Conservation (phyloP, 1,140 invertebrate genomes). For the Heliconius melpomene region DNA sequence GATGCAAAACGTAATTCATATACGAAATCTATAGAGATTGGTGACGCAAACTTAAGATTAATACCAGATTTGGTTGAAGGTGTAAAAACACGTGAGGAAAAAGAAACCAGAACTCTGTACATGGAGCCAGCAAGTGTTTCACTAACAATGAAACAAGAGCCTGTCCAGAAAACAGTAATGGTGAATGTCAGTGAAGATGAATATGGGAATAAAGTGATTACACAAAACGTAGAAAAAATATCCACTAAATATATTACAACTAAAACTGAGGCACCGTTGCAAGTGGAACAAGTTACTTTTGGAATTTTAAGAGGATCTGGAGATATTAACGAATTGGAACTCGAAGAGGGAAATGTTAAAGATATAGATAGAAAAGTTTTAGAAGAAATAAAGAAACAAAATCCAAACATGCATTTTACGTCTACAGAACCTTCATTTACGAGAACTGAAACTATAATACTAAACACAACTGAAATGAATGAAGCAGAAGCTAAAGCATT, state of each 20-base stretch:
- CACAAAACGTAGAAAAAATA: conserved; percentile 77
- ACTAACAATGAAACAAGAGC: conserved; percentile 75
- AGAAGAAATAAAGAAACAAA: conserved; percentile 74
- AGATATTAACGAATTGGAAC: conserved; percentile 61
- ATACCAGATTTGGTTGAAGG: conserved; percentile 76
- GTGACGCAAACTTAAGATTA: conserved; percentile 63
- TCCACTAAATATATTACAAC: conserved; percentile 69
- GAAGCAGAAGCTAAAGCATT: conserved; percentile 73
- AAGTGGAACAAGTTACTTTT: conserved; percentile 77
- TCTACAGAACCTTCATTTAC: conserved; percentile 71
- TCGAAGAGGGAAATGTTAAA: conserved; percentile 73
- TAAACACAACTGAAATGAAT: conserved; percentile 71
- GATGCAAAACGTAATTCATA: conserved; percentile 62
- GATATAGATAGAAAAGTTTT: conserved; percentile 73
- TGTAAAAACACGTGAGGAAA: conserved; percentile 63
- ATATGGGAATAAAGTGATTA: conserved; percentile 78
- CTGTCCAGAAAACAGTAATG: conserved; percentile 76
- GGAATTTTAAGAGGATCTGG: conserved; percentile 70
- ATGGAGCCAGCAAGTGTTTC: conserved; percentile 74
- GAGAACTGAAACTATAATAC: conserved; percentile 77
- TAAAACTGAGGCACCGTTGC: conserved; percentile 70
- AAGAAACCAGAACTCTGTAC: conserved; percentile 67
- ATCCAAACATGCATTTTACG: conserved; percentile 76
- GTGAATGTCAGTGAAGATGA: conserved; percentile 79
- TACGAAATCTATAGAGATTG: conserved; percentile 80